phyloP scores from a whole-genome alignment of 2,113 vertebrate genomes.

The Calonectris borealis region DNA sequence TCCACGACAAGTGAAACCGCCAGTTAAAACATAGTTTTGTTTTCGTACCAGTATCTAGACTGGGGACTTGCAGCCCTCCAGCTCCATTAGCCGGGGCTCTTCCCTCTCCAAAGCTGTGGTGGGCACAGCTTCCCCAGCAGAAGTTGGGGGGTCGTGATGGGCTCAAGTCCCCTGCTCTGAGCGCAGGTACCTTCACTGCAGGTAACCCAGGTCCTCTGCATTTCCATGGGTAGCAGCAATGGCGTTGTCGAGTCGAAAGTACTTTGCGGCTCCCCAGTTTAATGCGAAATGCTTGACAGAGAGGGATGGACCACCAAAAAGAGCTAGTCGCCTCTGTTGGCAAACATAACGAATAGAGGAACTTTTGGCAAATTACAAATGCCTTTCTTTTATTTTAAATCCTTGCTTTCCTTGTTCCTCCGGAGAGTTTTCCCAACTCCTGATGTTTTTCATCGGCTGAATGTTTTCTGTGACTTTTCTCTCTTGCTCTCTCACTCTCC shows the following conservation, averaged over 20 bases:
- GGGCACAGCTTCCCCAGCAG: neutral
- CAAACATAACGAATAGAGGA: slow-evolving; percentile 31
- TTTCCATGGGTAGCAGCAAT: neutral
- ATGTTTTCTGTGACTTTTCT: slow-evolving; percentile 53
- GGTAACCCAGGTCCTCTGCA: neutral
- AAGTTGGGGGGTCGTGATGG: neutral
- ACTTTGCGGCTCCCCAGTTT: neutral
- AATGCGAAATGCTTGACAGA: neutral
- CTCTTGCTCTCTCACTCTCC: neutral
- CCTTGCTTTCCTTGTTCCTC: slow-evolving; percentile 4
- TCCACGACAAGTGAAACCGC: neutral
- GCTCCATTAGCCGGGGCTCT: neutral
- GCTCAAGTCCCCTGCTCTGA: neutral
- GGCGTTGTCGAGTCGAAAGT: neutral
- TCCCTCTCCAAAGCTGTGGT: neutral
- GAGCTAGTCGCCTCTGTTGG: slow-evolving; percentile 3
- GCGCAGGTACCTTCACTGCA: neutral
- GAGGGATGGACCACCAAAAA: slow-evolving; percentile 31
- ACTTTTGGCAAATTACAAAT: slow-evolving; percentile 58
- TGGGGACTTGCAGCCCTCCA: neutral
- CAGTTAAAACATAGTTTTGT: neutral
- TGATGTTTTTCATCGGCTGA: slow-evolving; percentile 27
- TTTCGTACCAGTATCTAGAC: neutral
- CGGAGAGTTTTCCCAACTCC: neutral
- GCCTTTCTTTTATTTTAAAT: slow-evolving; percentile 25